A percentile compares a stretch with the other conserved stretches of the same genome.
Conservation (phyloP, 2,113 vertebrate genomes). For the Strigops habroptila region DNA sequence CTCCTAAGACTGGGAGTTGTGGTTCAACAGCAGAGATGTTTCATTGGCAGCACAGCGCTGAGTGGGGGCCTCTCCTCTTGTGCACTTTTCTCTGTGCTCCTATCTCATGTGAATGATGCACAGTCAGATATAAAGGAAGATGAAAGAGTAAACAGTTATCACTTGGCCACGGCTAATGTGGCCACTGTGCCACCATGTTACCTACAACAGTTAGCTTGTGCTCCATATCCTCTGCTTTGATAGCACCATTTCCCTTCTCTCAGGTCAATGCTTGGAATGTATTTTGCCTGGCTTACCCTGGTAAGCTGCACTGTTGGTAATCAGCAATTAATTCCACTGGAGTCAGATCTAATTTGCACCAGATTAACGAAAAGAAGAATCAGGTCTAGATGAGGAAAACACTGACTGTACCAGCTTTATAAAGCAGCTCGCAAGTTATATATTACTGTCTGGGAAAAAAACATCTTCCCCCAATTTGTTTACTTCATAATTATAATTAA, state of each 20-base stretch:
- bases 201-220: neutral
- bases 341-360: neutral
- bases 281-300: neutral
- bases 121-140: neutral
- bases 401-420: neutral
- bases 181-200: neutral
- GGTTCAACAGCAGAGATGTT: neutral
- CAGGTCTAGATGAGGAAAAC: neutral
- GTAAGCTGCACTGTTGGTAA: neutral
- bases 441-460: neutral
- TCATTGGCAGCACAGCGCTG: rapidly evolving
- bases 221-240: neutral
- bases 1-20: neutral
- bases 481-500: neutral
- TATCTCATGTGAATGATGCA: neutral
- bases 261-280: neutral
- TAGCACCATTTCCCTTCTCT: neutral
- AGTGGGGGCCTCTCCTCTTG: neutral
- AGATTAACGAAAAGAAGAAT: neutral
- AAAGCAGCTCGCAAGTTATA: neutral
- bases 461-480: neutral
- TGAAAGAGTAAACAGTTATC: neutral
- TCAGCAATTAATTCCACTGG: neutral
- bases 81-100: neutral
- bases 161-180: neutral